These are phyloP conservation scores for Lasius fuliginosus DNA, from an alignment of 2,888 invertebrate species.

Conservation along the genomic window DNA sequence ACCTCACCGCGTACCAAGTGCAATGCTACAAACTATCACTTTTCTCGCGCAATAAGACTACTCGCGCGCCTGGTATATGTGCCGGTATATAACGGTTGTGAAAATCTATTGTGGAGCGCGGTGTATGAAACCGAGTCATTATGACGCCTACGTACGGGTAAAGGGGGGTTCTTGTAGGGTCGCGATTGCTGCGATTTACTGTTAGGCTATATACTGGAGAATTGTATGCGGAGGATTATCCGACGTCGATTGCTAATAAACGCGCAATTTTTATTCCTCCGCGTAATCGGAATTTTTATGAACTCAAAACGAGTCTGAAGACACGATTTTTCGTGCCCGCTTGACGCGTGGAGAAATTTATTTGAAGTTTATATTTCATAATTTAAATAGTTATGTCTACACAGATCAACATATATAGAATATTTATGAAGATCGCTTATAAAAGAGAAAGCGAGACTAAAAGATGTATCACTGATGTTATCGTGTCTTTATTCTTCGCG, in stretches of 20 bases:
- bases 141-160: conserved; percentile 31
- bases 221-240: conserved; percentile 6
- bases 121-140: conserved; percentile 48
- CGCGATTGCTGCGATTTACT: conserved; percentile 32
- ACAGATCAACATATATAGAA: neutral
- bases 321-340: neutral
- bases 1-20: conserved; percentile 42
- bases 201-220: neutral
- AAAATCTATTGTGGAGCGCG: conserved; percentile 50
- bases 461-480: neutral
- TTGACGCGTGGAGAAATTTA: neutral
- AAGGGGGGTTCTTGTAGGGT: neutral
- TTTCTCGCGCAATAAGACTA: conserved; percentile 51
- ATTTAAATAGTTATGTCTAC: neutral
- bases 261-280: neutral
- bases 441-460: neutral
- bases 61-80: conserved; percentile 23
- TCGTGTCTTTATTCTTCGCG: too few species aligned
- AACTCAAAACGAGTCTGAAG: neutral
- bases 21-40: conserved; percentile 55
- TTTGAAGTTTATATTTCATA: neutral
- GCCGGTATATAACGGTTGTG: conserved; percentile 52
- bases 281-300: neutral
- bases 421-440: neutral
- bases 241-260: conserved; percentile 18